Percentiles rank a stretch among this genome's conserved stretches.
These are phyloP conservation scores for Toxonevra muliebris DNA, from an alignment of 2,888 invertebrate species.

Conservation along the genomic window DNA sequence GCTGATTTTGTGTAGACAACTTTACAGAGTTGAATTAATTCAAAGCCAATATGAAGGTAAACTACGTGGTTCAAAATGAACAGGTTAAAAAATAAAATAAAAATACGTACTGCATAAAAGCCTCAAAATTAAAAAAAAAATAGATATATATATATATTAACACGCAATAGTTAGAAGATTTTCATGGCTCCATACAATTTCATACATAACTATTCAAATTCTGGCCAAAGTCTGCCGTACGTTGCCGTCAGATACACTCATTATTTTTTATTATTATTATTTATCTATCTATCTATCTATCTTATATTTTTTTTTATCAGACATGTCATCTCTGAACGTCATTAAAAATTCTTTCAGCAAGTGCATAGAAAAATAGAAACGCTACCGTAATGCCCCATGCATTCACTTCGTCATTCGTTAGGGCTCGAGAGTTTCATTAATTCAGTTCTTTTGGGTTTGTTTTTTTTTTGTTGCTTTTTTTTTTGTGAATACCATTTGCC, in stretches of 20 bases:
- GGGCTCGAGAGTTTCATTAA: no score
- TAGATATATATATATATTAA: no score
- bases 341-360: slow-evolving; percentile 41
- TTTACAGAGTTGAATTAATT: slow-evolving; percentile 13
- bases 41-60: slow-evolving; percentile 8
- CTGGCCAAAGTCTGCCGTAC: slow-evolving; percentile 14
- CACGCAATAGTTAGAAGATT: no score
- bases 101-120: no score
- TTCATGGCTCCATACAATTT: no score
- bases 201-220: not conserved
- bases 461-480: no score
- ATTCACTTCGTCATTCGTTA: no score
- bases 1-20: slow-evolving; percentile 16
- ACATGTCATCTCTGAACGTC: slow-evolving; percentile 36
- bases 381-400: slow-evolving; percentile 6
- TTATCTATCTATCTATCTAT: not conserved
- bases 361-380: slow-evolving; percentile 37
- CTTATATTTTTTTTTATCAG: slow-evolving; percentile 44
- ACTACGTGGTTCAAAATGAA: slow-evolving; percentile 2
- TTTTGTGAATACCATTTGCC: no score
- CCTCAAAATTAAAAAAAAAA: no score
- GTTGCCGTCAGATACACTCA: slow-evolving; percentile 22
- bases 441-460: no score
- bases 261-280: slow-evolving; percentile 11
- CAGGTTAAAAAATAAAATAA: no score